phyloP scores from a whole-genome alignment of 1,140 invertebrate genomes.

The Lamellibrachia luymesi region DNA sequence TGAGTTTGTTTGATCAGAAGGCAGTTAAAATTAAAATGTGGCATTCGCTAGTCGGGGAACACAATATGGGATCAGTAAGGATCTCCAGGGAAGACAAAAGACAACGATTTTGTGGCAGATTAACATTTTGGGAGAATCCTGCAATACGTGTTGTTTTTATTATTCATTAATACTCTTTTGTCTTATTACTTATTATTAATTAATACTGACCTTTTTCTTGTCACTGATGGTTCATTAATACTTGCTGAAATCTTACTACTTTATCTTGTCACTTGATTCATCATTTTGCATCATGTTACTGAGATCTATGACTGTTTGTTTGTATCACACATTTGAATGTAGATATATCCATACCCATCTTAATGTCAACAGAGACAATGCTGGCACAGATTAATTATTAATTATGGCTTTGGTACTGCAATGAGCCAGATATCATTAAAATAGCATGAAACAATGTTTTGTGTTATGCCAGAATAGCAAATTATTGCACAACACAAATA shows the following conservation, averaged over 20 bases:
- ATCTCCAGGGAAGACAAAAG: neutral
- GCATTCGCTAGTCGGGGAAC: neutral
- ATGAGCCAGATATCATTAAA: neutral
- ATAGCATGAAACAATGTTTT: neutral
- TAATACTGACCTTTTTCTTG: neutral
- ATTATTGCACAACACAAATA: no score
- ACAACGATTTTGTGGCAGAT: neutral
- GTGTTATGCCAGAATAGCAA: neutral
- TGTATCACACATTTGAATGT: neutral
- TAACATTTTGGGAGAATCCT: neutral
- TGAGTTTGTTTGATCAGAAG: neutral
- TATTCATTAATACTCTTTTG: neutral
- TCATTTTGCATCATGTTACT: neutral
- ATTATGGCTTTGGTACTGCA: neutral
- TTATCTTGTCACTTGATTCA: neutral
- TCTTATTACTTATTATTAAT: constrained; percentile 1
- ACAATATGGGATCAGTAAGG: neutral
- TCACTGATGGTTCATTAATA: neutral
- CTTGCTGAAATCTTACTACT: neutral
- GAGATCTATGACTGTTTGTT: neutral
- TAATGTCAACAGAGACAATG: neutral
- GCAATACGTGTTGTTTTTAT: neutral
- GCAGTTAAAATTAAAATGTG: neutral
- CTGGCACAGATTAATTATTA: neutral
- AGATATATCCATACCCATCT: neutral